Conservation (phyloP, 2,888 invertebrate species). For the Nemapogon koenigi region DNA sequence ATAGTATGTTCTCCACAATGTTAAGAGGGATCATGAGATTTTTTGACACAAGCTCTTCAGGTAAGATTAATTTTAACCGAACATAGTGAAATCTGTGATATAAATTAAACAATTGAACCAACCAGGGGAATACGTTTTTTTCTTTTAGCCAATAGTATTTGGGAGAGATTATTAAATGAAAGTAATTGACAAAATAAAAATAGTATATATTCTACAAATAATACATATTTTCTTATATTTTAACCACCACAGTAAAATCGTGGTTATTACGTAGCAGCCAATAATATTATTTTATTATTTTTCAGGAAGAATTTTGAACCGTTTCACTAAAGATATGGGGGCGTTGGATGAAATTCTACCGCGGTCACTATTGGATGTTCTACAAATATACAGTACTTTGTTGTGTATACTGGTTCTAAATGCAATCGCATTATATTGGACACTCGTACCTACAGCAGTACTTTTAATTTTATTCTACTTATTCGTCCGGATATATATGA, state of each 20-base stretch:
- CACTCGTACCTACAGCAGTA: slow-evolving; percentile 63
- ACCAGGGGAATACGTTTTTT: no score
- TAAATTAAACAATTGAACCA: no score
- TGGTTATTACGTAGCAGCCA: no score
- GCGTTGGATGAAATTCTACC: slow-evolving; percentile 80
- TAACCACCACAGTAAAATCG: no score
- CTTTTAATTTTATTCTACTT: slow-evolving; percentile 63
- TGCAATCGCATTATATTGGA: slow-evolving; percentile 65
- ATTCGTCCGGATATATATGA: slow-evolving; percentile 68
- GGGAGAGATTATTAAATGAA: no score
- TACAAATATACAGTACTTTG: slow-evolving; percentile 59
- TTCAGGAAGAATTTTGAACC: slow-evolving; percentile 72
- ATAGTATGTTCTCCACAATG: slow-evolving; percentile 70
- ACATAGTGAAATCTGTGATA: no score
- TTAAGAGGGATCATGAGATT: slow-evolving; percentile 66
- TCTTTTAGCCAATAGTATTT: no score
- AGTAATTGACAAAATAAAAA: no score
- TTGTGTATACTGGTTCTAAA: slow-evolving; percentile 67
- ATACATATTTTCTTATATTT: no score
- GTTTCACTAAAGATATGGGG: slow-evolving; percentile 88
- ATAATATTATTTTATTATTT: slow-evolving; percentile 13
- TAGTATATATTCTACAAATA: no score
- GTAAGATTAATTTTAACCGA: no score
- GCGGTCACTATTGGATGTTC: slow-evolving; percentile 70
- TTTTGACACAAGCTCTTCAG: slow-evolving; percentile 84